Percentiles rank a stretch among this genome's conserved stretches.
Conservation (phyloP, 2,888 invertebrate species). For the Plemyria rubiginata region DNA sequence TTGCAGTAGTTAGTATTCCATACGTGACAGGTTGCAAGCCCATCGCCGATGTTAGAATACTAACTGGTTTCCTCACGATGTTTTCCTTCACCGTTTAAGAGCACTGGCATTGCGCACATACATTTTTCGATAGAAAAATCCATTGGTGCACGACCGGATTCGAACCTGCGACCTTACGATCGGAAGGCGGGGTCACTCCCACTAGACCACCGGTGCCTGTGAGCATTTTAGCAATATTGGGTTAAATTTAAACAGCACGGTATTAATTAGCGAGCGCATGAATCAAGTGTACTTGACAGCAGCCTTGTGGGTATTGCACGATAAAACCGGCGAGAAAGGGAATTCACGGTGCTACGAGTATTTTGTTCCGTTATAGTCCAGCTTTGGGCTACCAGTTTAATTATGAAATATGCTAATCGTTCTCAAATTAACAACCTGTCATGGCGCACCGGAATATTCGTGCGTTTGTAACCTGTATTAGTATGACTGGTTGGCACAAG, state of each 20-base stretch:
- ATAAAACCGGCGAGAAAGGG: conserved; percentile 61
- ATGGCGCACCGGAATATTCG: background rate
- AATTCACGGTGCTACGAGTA: conserved; percentile 57
- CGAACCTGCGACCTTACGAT: too few species aligned
- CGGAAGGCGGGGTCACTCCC: too few species aligned
- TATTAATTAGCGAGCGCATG: conserved; percentile 44
- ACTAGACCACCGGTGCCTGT: too few species aligned
- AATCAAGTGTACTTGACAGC: conserved; percentile 52
- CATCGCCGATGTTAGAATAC: too few species aligned
- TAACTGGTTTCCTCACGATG: too few species aligned
- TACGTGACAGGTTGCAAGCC: too few species aligned
- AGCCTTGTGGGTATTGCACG: conserved; percentile 56
- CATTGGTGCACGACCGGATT: too few species aligned
- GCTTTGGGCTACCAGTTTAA: conserved; percentile 16
- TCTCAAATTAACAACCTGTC: conserved; percentile 10
- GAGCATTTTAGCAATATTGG: conserved; percentile 1
- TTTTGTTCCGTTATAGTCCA: conserved; percentile 52
- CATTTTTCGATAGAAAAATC: too few species aligned
- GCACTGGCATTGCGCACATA: too few species aligned
- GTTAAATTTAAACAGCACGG: conserved; percentile 36
- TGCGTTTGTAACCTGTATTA: background rate
- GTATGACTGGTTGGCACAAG: too few species aligned
- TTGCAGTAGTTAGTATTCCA: too few species aligned
- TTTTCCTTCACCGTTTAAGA: too few species aligned
- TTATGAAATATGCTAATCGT: conserved; percentile 18